phyloP scores from a whole-genome alignment of 2,888 invertebrate species.

The Aspidapion aeneum region DNA sequence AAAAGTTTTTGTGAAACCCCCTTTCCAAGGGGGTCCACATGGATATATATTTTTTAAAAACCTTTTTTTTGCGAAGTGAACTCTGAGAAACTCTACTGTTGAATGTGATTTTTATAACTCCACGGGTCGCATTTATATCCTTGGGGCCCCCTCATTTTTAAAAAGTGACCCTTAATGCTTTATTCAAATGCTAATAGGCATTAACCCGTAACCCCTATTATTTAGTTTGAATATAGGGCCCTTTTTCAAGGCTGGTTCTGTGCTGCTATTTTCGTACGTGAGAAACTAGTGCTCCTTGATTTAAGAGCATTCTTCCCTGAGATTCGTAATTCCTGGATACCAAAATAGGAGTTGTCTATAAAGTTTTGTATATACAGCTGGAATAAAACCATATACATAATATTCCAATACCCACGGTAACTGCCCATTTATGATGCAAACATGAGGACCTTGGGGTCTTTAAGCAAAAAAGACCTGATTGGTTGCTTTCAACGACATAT shows the following conservation, averaged over 20 bases:
- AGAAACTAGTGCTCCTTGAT: neutral
- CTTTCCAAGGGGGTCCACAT: neutral
- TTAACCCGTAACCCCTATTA: neutral
- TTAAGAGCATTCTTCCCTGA: no score
- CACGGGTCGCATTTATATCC: constrained; percentile 15
- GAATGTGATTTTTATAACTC: constrained; percentile 15
- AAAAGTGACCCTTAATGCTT: neutral
- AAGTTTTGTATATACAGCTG: no score
- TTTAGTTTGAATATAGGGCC: no score
- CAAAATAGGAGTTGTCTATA: no score
- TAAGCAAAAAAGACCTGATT: no score
- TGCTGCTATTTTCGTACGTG: neutral
- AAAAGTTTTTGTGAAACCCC: neutral
- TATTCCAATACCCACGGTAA: no score
- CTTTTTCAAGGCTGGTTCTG: neutral
- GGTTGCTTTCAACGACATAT: no score
- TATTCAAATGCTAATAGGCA: neutral
- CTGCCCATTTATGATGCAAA: no score
- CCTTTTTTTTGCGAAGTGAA: neutral
- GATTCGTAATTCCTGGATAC: no score
- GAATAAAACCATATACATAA: no score
- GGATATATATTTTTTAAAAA: no score
- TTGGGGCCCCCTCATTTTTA: neutral
- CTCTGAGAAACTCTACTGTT: constrained; percentile 4
- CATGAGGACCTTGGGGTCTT: no score